A percentile compares a stretch with the other conserved stretches of the same genome.
These are phyloP conservation scores for Cydia splendana DNA, from an alignment of 1,140 invertebrate genomes.

Conservation along the genomic window DNA sequence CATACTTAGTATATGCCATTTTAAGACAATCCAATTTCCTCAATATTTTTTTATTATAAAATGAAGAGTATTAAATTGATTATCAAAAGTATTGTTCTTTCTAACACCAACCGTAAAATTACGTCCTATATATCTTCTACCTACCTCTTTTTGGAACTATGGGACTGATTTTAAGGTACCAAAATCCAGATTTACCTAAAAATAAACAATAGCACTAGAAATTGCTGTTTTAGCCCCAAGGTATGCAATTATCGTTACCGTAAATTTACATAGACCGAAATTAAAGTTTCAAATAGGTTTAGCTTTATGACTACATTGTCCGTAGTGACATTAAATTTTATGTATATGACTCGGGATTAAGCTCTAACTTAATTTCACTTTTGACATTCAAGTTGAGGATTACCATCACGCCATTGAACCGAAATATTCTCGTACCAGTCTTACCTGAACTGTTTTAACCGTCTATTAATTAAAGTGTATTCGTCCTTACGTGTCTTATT, in stretches of 20 bases:
- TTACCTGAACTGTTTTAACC: no score
- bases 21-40: no score
- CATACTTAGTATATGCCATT: no score
- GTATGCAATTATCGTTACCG: not conserved
- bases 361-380: not conserved
- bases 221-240: not conserved
- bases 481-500: no score
- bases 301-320: not conserved
- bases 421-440: no score
- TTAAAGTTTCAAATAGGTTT: conserved; percentile 3
- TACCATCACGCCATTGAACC: not conserved
- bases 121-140: no score
- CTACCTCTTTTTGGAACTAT: no score
- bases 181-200: not conserved
- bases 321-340: not conserved
- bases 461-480: no score
- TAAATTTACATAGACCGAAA: not conserved
- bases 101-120: no score
- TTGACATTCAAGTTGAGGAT: not conserved
- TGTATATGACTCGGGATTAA: not conserved
- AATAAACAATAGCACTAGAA: not conserved
- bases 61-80: no score
- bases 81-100: no score
- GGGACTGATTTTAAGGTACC: not conserved
- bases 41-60: no score